These are phyloP conservation scores for Malurus alboscapulatus DNA, from an alignment of 2,113 vertebrate genomes.

Conservation along the genomic window DNA sequence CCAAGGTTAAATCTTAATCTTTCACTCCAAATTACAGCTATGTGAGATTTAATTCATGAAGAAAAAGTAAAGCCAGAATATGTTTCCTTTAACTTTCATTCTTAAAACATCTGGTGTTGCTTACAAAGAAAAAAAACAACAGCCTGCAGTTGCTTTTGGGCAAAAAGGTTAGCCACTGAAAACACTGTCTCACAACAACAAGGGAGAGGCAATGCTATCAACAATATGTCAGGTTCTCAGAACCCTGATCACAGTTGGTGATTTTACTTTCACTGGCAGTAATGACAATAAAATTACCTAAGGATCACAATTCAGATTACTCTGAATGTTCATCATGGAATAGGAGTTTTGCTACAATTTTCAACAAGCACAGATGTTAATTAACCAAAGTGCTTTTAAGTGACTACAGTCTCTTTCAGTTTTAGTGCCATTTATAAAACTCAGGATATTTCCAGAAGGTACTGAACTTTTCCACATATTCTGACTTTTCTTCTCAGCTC, in stretches of 20 bases:
- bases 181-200: not conserved
- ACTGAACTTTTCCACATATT: not conserved
- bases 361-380: not conserved
- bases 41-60: not conserved
- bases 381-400: not conserved
- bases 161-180: not conserved
- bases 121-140: not conserved
- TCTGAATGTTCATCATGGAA: not conserved
- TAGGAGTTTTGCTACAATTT: not conserved
- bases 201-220: not conserved
- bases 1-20: not conserved
- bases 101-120: not conserved
- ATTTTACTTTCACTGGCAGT: not conserved
- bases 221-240: accelerated
- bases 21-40: not conserved
- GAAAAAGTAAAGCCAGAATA: not conserved
- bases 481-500: not conserved
- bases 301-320: not conserved
- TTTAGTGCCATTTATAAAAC: not conserved
- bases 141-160: not conserved
- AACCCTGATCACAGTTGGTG: accelerated
- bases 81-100: not conserved
- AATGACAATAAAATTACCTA: not conserved
- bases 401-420: not conserved
- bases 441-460: not conserved